Base-by-base conservation (phyloP, 2,888 invertebrate species). In the Mechanitis messenoides region DNA sequence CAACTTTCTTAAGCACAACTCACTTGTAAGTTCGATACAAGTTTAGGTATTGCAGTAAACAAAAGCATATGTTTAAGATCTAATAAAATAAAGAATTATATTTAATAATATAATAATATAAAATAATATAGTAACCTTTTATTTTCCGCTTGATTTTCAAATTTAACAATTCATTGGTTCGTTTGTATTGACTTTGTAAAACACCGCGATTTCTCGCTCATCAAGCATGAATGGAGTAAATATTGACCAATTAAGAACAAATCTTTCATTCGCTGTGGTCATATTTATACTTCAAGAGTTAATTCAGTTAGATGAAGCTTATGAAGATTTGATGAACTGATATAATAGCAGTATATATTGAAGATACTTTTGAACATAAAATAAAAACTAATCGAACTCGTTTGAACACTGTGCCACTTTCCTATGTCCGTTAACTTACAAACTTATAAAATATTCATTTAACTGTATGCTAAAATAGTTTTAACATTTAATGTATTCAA, bases 251-350 rank as follows among this genome's bases (percentile, higher is more conserved):
- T 69, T 68, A 68, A 58, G 35, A 59, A 54, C 56, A 53, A 63
- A 68, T 66, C 60, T 68, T 33, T 46, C 53, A 69, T 69, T 66
- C 63, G 68, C 45, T 66, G 57, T 45, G 66, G 59, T 62, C 57
- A 63, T 66, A 56, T 60, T 60, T 55, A 59, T 42, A 9, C 42
- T 42, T 9, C 42, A 9, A 9, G 7, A 42, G 42, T 35, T 35
- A 9, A 42, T 9, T 42, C 7, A 11, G 42, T 38, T 38, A 7
- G 7, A 38, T 42, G 11, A 9, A 42, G 6, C 1, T 31, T 50
- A 9, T 50, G 31, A 31, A 31, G 50, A 50, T 50, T 50, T 50
- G 50, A 50, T 50, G 28, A 50, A 50, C 50, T 50, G 50, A 50
- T 31, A 50, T 9, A 11, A 50, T 50, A 31, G 28, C 28, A 50